Percentiles rank a stretch among this genome's conserved stretches.
Evolutionary conservation across 2,888 invertebrate genomes (phyloP).

Genomic region (Crematogaster levior): DNA sequence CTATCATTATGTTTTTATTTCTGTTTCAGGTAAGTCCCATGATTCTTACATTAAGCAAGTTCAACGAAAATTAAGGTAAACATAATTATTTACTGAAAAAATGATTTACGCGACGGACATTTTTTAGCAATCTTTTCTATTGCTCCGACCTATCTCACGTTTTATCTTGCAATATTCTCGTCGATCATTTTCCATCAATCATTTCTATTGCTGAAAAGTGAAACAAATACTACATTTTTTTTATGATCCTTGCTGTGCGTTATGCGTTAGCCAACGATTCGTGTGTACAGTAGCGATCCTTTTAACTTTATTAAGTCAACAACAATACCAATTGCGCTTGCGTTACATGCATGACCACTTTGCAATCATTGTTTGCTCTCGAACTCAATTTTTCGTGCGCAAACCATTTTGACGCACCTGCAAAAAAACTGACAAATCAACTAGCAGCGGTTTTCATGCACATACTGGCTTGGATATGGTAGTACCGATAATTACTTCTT

Average conservation of each 20-base stretch:
- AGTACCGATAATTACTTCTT: constrained; percentile 13
- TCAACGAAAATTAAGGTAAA: constrained; percentile 13
- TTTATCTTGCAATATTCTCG: not conserved
- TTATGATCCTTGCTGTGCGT: not conserved
- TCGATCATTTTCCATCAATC: not conserved
- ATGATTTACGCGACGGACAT: not conserved
- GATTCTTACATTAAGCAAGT: not conserved
- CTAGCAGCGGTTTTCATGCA: constrained; percentile 29
- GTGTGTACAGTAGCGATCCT: constrained; percentile 24
- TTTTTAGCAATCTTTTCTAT: not conserved
- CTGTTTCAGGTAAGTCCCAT: constrained; percentile 66
- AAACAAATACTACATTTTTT: constrained; percentile 28
- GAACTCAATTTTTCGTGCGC: constrained; percentile 40
- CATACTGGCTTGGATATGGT: not conserved
- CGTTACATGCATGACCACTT: constrained; percentile 32
- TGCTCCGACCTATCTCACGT: not conserved
- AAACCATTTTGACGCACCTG: constrained; percentile 10
- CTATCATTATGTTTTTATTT: constrained; percentile 13
- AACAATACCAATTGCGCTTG: constrained; percentile 49
- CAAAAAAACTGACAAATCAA: constrained; percentile 2
- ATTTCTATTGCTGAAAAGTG: constrained; percentile 4
- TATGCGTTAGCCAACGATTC: not conserved
- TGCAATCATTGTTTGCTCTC: constrained; percentile 39
- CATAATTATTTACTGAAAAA: not conserved
- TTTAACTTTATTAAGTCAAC: constrained; percentile 54